Evolutionary conservation across 2,888 invertebrate genomes (phyloP).

Genomic region (Megaustenia siamemsis): DNA sequence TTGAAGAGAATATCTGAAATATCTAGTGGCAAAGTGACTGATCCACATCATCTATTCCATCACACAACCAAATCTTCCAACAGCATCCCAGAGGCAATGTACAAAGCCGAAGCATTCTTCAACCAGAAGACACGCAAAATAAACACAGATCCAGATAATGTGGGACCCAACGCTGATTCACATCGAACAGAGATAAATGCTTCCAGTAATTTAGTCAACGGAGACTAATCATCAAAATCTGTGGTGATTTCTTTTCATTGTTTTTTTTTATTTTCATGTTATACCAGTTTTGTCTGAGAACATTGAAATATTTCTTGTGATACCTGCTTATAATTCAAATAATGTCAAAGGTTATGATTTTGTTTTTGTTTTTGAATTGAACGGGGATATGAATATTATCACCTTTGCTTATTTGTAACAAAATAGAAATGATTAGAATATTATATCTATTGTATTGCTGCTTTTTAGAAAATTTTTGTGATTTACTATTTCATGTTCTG

Average conservation of each 20-base stretch:
- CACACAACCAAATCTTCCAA: conserved; percentile 69
- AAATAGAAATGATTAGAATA: no score
- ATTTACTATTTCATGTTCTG: no score
- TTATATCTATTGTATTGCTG: no score
- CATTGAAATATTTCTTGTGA: neutral
- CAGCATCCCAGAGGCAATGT: conserved; percentile 73
- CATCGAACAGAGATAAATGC: neutral
- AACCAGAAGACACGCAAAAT: conserved; percentile 47
- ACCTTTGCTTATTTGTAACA: no score
- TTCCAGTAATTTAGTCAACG: conserved; percentile 1
- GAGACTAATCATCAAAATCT: neutral
- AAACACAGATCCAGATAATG: neutral
- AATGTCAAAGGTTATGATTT: no score
- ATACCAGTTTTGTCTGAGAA: neutral
- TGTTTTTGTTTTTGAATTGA: no score
- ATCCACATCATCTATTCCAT: conserved; percentile 67
- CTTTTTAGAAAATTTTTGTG: no score
- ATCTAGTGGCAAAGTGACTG: conserved; percentile 60
- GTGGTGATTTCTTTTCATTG: neutral
- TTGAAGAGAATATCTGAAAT: conserved; percentile 61
- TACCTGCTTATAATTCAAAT: neutral
- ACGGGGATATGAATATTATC: no score
- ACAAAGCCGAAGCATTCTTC: conserved; percentile 63
- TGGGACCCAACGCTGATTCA: no score
- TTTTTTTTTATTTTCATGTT: neutral